Evolutionary conservation across 2,797 vertebrate genomes (phyloP), one percentile per base, ranked within the genome.

Genomic region (Smutsia gigantea): DNA sequence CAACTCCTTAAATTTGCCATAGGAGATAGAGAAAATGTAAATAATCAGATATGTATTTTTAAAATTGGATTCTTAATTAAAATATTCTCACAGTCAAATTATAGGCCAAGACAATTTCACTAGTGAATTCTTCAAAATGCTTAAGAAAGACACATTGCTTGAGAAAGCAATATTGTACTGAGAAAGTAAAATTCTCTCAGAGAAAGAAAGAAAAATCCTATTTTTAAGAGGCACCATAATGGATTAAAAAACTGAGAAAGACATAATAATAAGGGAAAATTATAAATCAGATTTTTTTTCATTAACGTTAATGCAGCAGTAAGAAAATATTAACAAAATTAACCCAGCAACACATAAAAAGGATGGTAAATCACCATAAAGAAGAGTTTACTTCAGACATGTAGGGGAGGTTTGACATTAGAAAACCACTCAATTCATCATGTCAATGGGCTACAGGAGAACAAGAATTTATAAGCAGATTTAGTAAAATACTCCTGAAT

Each of bases 251-350:
- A 89, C 23, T 51, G 19, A 66, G 53, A 93, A 92, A 87, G 31
- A 55, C 13, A 72, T 61, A 83, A 71, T 49, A 81, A 34, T 57
- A 92, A 59, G 68, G 49, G 21, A 18, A 91, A 71, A 34, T 71
- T 87, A 51, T 72, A 79, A 39, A 57, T 34, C 13, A 64, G 49
- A 6, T 27, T 29, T 96, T 46, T 95, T 69, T 42, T n/a, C 3
- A 69, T 69, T 61, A 71, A 39, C 5, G 57, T 5, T 86, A 25
- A 69, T 21, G 39, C 27, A 94, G 46, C 46, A 12, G 46, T 46
- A 93, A 93, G 61, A 75, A 63, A 78, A 81, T 79, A n/a, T 61
- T 90, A 87, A 78, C 12, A 78, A 87, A 95, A 31, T 83, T 34
- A 87, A 42, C 18, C 37, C 27, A 66, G 59, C 7, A 71, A 66